phyloP scores from a whole-genome alignment of 2,113 vertebrate species.

The Albula glossodonta region DNA sequence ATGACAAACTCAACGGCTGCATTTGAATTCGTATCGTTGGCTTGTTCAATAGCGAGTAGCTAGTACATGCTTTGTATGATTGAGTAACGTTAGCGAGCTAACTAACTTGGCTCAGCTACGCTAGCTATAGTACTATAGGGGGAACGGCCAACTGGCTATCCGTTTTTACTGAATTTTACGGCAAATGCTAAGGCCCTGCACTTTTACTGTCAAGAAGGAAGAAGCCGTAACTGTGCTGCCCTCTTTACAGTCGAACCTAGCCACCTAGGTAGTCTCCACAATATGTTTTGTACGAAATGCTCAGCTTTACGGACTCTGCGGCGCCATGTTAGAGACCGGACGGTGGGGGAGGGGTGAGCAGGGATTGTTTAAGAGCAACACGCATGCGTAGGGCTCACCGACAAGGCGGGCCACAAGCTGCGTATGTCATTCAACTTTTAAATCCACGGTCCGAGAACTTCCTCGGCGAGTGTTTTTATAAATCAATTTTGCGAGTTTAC shows the following conservation, averaged over 20 bases:
- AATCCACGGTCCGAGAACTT: slow-evolving; percentile 32
- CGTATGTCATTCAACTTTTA: slow-evolving; percentile 29
- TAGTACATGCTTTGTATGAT: slow-evolving; percentile 28
- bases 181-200: not conserved
- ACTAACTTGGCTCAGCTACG: not conserved
- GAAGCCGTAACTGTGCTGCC: not conserved
- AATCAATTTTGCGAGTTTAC: not conserved
- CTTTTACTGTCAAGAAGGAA: not conserved
- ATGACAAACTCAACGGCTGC: not conserved
- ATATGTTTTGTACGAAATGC: slow-evolving; percentile 13
- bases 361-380: slow-evolving; percentile 62
- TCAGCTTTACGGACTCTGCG: slow-evolving; percentile 35
- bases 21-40: not conserved
- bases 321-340: slow-evolving; percentile 74
- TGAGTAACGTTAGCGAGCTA: not conserved
- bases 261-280: not conserved
- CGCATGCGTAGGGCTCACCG: slow-evolving; percentile 66
- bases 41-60: not conserved
- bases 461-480: not conserved
- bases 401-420: slow-evolving; percentile 67
- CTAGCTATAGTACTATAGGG: not conserved
- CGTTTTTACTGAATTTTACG: not conserved
- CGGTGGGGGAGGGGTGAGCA: slow-evolving; percentile 49
- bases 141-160: not conserved
- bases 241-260: not conserved